A percentile compares a stretch with the other conserved stretches of the same genome.
Conservation (phyloP, 2,888 invertebrate species). For the Crioceris asparagi region DNA sequence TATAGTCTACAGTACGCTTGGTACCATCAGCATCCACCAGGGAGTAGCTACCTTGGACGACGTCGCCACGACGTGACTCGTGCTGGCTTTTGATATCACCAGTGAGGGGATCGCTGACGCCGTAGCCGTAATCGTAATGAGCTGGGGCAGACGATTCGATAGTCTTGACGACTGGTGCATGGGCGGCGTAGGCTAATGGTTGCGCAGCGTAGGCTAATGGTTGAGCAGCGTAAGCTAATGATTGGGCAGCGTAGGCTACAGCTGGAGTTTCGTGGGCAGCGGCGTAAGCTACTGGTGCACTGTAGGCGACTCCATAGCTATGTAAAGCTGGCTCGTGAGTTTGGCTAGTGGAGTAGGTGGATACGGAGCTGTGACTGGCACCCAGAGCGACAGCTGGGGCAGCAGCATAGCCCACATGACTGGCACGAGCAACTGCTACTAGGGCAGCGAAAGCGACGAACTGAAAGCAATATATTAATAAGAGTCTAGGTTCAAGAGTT, state of each 20-base stretch:
- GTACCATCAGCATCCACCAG: conserved; percentile 44
- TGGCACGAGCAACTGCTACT: conserved; percentile 17
- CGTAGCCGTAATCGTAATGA: conserved; percentile 25
- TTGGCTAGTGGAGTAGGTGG: conserved; percentile 12
- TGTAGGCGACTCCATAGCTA: too few species aligned
- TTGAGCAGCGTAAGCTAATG: conserved; percentile 10
- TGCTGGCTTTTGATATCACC: conserved; percentile 48
- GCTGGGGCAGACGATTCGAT: conserved; percentile 23
- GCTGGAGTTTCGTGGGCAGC: conserved; percentile 8
- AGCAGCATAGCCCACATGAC: conserved; percentile 11
- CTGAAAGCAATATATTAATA: not conserved
- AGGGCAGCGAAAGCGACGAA: conserved; percentile 16
- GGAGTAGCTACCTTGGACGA: conserved; percentile 40
- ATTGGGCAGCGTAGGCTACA: conserved; percentile 13
- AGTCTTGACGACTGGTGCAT: conserved; percentile 16
- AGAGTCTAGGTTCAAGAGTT: too few species aligned
- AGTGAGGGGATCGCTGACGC: conserved; percentile 29
- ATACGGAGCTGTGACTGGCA: conserved; percentile 9
- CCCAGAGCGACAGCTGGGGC: conserved; percentile 7
- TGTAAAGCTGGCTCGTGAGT: conserved; percentile 10
- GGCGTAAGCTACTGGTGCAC: conserved; percentile 11
- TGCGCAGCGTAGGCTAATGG: conserved; percentile 14
- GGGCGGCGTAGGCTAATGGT: conserved; percentile 16
- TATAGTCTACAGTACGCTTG: conserved; percentile 42
- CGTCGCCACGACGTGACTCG: conserved; percentile 47